Evolutionary conservation across 2,113 vertebrate genomes (phyloP), one percentile per base, ranked within the genome.

Genomic region (Gadus chalcogrammus): DNA sequence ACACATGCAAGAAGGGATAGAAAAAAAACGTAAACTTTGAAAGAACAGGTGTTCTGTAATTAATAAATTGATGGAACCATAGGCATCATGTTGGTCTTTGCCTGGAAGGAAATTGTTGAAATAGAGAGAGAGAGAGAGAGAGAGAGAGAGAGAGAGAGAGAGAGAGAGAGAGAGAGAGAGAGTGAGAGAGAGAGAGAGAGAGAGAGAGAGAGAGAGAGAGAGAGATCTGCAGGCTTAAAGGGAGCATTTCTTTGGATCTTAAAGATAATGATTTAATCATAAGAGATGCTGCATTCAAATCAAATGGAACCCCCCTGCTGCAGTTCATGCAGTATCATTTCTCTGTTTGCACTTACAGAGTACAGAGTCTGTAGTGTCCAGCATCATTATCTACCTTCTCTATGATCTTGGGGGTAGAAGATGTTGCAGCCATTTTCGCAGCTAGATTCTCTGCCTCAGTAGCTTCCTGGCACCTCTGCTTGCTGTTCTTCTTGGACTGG

Each of bases 401-500:
- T 38, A 88, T 70, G 74, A 95, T 94, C 76, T 95, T 97, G 8
- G 81, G 84, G 52, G 90, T 87, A 0, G 27, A 38, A 18, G 84
- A 58, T 18, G 52, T 35, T 38, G 48, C 65, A 0, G 78, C 87
- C 2, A 73, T 80, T 60, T 91, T 94, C 72, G 94, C 93, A 0
- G 89, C 88, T 2, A 64, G 82, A 28, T 92, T 93, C 58, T 97
- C 94, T 0, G 93, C 93, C 0, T 98, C 95, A 0, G 95, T 94
- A 0, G 94, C 92, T 0, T 97, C 97, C 65, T 67, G 92, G 84
- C 94, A 95, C 76, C 84, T 95, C 90, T 94, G 92, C 59, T 97
- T 94, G 0, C 97, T 97, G 0, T 24, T 89, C 86, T 91, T 97
- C 89, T 98, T 98, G 15, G 94, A 94, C 97, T 99, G 84, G 4